Evolutionary conservation across 2,113 vertebrate species (phyloP).

Genomic region (Datnioides undecimradiatus): DNA sequence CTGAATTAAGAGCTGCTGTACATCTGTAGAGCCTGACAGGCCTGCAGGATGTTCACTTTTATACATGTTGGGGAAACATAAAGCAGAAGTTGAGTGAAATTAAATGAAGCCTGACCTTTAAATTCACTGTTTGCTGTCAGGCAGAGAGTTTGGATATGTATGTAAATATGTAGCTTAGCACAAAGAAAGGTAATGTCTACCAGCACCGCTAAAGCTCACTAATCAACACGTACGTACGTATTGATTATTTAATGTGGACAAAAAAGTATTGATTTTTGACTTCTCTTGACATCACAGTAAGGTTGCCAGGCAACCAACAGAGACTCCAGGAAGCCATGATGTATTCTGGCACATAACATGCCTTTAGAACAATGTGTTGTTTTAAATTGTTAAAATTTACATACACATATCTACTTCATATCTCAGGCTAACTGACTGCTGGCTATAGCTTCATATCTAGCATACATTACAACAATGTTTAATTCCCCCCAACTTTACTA

Average conservation of each 20-base stretch:
- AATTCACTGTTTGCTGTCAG: not conserved
- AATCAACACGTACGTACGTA: no score
- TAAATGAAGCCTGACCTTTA: not conserved
- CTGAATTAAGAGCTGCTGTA: not conserved
- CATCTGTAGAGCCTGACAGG: not conserved
- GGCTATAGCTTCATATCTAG: not conserved
- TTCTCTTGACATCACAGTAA: no score
- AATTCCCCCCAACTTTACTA: no score
- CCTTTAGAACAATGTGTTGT: not conserved
- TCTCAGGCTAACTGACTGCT: not conserved
- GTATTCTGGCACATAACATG: not conserved
- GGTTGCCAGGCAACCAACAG: no score
- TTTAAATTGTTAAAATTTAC: no score
- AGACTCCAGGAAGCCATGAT: not conserved
- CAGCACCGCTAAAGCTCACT: no score
- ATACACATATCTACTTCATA: no score
- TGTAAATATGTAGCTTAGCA: not conserved
- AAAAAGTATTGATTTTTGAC: no score
- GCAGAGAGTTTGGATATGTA: no score
- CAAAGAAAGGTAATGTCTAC: constrained; percentile 1
- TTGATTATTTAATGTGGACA: no score
- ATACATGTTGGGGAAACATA: not conserved
- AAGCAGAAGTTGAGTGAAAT: not conserved
- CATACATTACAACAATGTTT: no score
- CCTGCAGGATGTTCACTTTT: not conserved